Evolutionary conservation across 2,797 vertebrate genomes (phyloP).

Genomic region (Eurystomus glaucurus): DNA sequence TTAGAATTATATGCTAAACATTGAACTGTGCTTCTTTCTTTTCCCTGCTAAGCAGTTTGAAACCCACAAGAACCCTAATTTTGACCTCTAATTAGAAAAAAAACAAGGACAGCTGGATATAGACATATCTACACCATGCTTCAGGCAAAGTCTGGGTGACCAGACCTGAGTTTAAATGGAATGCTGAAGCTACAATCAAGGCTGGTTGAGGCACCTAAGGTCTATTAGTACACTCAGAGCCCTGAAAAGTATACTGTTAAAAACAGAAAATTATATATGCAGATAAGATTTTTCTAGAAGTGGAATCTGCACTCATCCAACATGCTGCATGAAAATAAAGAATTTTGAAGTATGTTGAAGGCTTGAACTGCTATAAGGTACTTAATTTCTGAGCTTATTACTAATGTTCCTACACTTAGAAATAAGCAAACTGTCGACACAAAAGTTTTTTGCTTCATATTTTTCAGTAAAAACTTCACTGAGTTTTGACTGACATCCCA

Average conservation of each 20-base stretch:
- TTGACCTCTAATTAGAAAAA: neutral
- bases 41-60: neutral
- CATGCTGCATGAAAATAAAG: neutral
- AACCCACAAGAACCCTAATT: neutral
- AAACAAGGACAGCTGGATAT: rapidly evolving
- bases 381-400: neutral
- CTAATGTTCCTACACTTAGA: neutral
- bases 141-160: neutral
- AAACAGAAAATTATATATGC: neutral
- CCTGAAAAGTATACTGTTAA: neutral
- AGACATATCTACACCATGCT: neutral
- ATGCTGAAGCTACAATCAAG: neutral
- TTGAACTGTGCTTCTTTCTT: neutral
- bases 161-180: neutral
- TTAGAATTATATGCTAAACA: neutral
- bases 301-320: neutral
- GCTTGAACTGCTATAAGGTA: neutral
- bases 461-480: rapidly evolving
- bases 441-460: neutral
- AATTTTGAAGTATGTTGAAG: neutral
- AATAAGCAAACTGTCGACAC: neutral
- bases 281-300: neutral
- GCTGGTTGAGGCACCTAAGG: neutral
- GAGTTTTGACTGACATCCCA: neutral
- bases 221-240: neutral